Conservation (phyloP, 2,113 vertebrate species). For the Cyanistes caeruleus region DNA sequence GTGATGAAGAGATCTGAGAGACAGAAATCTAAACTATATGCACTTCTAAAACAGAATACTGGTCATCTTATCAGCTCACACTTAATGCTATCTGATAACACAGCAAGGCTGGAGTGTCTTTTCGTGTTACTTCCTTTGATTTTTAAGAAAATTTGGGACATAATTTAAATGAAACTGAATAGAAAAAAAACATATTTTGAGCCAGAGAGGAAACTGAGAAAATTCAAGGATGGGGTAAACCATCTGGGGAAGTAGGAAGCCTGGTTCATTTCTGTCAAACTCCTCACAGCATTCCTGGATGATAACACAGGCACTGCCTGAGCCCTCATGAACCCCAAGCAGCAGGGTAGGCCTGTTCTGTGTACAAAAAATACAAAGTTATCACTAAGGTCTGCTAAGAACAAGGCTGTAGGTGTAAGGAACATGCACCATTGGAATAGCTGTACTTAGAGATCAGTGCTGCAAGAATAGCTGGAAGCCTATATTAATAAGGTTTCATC, state of each 20-base stretch:
- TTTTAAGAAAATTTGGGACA: background rate
- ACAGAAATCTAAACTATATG: background rate
- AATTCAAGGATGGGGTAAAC: background rate
- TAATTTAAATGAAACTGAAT: background rate
- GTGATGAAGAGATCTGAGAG: background rate
- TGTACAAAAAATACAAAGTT: background rate
- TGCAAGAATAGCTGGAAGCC: background rate
- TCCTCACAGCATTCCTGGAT: background rate
- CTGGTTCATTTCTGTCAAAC: background rate
- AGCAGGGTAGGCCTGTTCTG: background rate
- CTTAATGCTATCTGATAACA: background rate
- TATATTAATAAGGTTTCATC: background rate
- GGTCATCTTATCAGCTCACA: background rate
- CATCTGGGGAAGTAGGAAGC: background rate
- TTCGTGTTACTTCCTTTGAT: background rate
- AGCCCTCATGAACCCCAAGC: background rate
- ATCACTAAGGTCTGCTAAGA: background rate
- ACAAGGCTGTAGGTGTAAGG: background rate
- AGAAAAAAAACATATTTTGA: background rate
- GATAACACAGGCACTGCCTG: background rate
- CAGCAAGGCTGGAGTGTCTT: background rate
- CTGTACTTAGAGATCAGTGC: background rate
- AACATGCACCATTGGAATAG: background rate
- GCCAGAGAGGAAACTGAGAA: background rate
- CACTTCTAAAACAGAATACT: background rate